Conservation (phyloP, 92 coral and sea anemone species). For the Parazoanthus atlanticus region DNA sequence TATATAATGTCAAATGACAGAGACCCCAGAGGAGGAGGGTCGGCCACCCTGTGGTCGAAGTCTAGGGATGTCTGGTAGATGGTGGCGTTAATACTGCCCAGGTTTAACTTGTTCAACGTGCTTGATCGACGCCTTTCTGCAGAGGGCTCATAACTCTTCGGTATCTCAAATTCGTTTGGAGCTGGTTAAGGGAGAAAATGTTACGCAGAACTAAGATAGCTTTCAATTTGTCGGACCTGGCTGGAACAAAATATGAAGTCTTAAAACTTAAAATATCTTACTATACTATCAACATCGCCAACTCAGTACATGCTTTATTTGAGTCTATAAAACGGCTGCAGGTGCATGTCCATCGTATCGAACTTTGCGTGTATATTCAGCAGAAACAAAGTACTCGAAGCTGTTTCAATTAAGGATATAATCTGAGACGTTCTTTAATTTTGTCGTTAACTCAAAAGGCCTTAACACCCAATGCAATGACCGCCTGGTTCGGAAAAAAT, state of each 20-base stretch:
- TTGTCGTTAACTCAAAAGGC: too few relatives aligned
- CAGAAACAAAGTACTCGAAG: too few relatives aligned
- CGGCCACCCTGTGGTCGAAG: constrained; percentile 26
- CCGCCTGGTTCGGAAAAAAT: too few relatives aligned
- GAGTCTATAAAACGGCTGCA: too few relatives aligned
- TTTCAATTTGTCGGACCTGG: too few relatives aligned
- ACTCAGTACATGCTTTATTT: too few relatives aligned
- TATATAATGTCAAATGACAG: constrained; percentile 62
- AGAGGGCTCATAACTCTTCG: constrained; percentile 74
- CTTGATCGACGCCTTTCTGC: constrained; percentile 49
- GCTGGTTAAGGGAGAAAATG: constrained; percentile 26
- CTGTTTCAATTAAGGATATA: too few relatives aligned
- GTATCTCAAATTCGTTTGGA: constrained; percentile 63
- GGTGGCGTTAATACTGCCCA: constrained; percentile 56
- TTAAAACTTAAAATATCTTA: neutral
- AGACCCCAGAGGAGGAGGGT: constrained; percentile 70
- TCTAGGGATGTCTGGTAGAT: constrained; percentile 48
- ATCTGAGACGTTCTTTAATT: too few relatives aligned
- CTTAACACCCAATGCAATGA: too few relatives aligned
- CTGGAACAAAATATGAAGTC: neutral
- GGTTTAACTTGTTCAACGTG: constrained; percentile 33
- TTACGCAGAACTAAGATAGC: neutral
- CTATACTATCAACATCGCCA: neutral
- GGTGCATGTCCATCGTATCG: too few relatives aligned
- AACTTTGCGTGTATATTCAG: too few relatives aligned